Percentiles rank a stretch among this genome's conserved stretches.
phyloP scores from a whole-genome alignment of 2,888 invertebrate species.

The Chloromyia formosa region DNA sequence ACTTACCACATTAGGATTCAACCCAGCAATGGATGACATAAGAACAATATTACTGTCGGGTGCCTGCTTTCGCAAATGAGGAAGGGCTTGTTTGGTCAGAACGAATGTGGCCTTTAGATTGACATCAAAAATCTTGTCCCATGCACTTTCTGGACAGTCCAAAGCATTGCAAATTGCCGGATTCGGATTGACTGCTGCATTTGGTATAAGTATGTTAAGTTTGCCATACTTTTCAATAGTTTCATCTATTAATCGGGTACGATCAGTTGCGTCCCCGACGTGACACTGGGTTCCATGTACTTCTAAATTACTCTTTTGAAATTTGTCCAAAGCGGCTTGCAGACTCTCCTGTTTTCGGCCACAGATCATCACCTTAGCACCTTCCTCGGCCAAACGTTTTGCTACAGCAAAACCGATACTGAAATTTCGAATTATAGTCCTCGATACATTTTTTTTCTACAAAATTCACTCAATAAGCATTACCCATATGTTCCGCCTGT shows the following conservation, averaged over 20 bases:
- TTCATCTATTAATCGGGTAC: slow-evolving; percentile 73
- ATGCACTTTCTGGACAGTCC: slow-evolving; percentile 73
- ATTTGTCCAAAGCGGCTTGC: not conserved
- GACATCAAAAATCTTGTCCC: slow-evolving; percentile 95
- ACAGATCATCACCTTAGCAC: not conserved
- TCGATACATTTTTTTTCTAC: not conserved
- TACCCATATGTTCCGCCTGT: not conserved
- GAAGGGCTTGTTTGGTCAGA: slow-evolving; percentile 86
- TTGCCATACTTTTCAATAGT: slow-evolving; percentile 78
- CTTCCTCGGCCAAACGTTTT: not conserved
- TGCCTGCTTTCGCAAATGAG: slow-evolving; percentile 78
- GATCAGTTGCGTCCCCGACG: slow-evolving; percentile 79
- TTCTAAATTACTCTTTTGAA: not conserved
- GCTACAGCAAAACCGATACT: not conserved
- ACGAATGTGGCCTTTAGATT: slow-evolving; percentile 92
- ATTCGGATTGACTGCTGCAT: slow-evolving; percentile 79
- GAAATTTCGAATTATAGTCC: not conserved
- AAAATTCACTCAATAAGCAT: not conserved
- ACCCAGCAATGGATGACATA: slow-evolving; percentile 88
- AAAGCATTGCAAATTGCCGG: slow-evolving; percentile 78
- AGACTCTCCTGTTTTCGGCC: not conserved
- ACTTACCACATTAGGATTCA: slow-evolving; percentile 76
- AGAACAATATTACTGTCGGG: slow-evolving; percentile 86
- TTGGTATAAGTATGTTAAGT: slow-evolving; percentile 88
- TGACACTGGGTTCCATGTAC: slow-evolving; percentile 69